phyloP scores from a whole-genome alignment of 2,888 invertebrate species.

The Lycophotia porphyrea region DNA sequence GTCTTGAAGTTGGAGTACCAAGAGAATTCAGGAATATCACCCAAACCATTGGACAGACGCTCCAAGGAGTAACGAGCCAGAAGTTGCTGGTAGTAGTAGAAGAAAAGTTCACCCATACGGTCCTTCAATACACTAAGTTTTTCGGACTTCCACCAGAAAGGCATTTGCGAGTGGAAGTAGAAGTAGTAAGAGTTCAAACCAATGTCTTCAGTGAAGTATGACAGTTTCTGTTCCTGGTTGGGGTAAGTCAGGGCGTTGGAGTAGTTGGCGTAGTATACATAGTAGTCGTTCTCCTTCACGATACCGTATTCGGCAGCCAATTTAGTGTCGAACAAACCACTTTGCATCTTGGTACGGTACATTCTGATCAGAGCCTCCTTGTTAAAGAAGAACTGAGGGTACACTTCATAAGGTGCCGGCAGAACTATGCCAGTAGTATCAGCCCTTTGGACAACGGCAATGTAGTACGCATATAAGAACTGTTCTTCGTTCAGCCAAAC shows the following conservation, averaged over 20 bases:
- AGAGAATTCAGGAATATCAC: conserved; percentile 91
- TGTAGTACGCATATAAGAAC: conserved; percentile 91
- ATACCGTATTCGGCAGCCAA: conserved; percentile 81
- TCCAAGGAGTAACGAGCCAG: conserved; percentile 93
- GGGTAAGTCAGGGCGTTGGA: conserved; percentile 87
- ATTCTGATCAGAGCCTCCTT: conserved; percentile 87
- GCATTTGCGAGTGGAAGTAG: conserved; percentile 91
- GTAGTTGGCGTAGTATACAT: conserved; percentile 90
- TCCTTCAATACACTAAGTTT: conserved; percentile 87
- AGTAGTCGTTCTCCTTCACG: conserved; percentile 81
- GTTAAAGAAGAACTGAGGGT: conserved; percentile 92
- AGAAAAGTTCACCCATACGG: conserved; percentile 92
- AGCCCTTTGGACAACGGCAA: conserved; percentile 90
- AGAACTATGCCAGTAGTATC: conserved; percentile 90
- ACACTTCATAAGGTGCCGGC: conserved; percentile 93
- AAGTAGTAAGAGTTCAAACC: conserved; percentile 92
- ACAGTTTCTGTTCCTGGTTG: conserved; percentile 90
- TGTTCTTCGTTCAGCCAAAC: conserved; percentile 91
- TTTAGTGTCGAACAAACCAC: conserved; percentile 75
- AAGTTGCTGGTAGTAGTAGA: conserved; percentile 92
- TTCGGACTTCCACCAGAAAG: conserved; percentile 91
- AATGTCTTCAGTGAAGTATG: conserved; percentile 93
- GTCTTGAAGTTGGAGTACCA: conserved; percentile 90
- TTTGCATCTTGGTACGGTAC: conserved; percentile 84
- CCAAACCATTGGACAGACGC: conserved; percentile 91